These are phyloP conservation scores for Trididemnum miniatum DNA, from an alignment of 23 tunicate genomes.

Conservation along the genomic window DNA sequence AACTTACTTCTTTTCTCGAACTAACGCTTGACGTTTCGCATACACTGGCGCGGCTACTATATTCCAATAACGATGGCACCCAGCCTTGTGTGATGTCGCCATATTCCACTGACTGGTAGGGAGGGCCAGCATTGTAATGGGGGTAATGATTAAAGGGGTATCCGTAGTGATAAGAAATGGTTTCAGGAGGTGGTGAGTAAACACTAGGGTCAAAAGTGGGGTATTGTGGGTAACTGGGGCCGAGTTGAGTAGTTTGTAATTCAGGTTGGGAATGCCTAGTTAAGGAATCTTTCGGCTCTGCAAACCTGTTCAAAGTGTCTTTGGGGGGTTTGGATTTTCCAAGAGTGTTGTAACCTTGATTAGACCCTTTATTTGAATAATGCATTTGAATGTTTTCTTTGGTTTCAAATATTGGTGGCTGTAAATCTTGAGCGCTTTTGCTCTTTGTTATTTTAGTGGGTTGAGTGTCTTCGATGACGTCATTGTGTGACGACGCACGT, in stretches of 20 bases:
- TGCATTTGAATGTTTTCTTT: conserved; percentile 45
- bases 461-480: background rate
- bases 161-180: background rate
- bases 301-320: background rate
- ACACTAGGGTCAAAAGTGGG: background rate
- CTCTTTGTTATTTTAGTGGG: conserved; percentile 24
- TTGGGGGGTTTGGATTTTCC: no score
- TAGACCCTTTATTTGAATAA: background rate
- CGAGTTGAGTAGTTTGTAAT: background rate
- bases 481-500: background rate
- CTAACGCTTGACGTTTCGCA: conserved; percentile 68
- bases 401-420: conserved; percentile 59
- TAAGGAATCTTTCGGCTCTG: background rate
- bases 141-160: background rate
- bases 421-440: conserved; percentile 41
- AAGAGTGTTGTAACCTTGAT: background rate
- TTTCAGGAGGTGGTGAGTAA: background rate
- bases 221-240: background rate
- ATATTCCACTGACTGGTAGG: conserved; percentile 15
- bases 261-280: background rate
- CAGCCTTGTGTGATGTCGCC: conserved; percentile 69
- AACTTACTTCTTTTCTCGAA: conserved; percentile 66
- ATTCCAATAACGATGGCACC: conserved; percentile 74
- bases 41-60: conserved; percentile 86
- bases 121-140: background rate